Percentiles rank a stretch among this genome's conserved stretches.
These are phyloP conservation scores for Drosophila lutescens DNA, from an alignment of 2,888 invertebrate species.

Conservation along the genomic window DNA sequence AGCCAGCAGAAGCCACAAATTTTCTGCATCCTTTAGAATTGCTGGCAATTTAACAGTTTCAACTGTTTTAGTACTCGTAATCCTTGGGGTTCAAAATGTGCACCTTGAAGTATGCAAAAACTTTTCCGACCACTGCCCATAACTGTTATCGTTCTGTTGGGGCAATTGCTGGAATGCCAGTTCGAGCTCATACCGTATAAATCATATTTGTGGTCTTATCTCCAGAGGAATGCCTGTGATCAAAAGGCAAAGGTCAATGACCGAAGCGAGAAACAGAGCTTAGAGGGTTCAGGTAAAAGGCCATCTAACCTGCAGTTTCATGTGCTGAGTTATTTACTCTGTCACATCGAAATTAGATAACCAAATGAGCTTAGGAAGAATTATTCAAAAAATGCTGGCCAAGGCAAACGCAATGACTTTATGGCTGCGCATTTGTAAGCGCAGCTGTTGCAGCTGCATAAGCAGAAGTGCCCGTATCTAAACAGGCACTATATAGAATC, in stretches of 20 bases:
- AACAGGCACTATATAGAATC: slow-evolving; percentile 39
- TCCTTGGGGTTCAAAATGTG: slow-evolving; percentile 12
- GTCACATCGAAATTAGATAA: slow-evolving; percentile 48
- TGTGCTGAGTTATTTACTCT: background rate
- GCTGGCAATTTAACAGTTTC: slow-evolving; percentile 13
- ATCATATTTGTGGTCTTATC: slow-evolving; percentile 14
- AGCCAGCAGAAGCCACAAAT: slow-evolving; percentile 33
- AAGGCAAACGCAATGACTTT: slow-evolving; percentile 68
- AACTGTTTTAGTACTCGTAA: slow-evolving; percentile 4
- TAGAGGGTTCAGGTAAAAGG: background rate
- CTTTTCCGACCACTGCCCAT: slow-evolving; percentile 17
- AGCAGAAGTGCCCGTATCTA: slow-evolving; percentile 23
- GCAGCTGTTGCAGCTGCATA: slow-evolving; percentile 64
- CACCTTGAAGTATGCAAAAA: slow-evolving; percentile 46
- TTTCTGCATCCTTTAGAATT: slow-evolving; percentile 52
- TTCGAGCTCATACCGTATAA: slow-evolving; percentile 1
- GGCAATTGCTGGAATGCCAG: slow-evolving; percentile 3
- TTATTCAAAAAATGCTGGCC: slow-evolving; percentile 49
- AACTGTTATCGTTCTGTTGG: slow-evolving; percentile 11
- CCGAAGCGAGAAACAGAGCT: background rate
- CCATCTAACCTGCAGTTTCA: slow-evolving; percentile 19
- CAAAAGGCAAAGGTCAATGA: slow-evolving; percentile 6
- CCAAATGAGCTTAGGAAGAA: slow-evolving; percentile 1
- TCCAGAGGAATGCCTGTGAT: slow-evolving; percentile 4
- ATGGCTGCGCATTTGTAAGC: slow-evolving; percentile 60